Base-by-base conservation (phyloP, 1,140 invertebrate genomes). In the Atta cephalotes region DNA sequence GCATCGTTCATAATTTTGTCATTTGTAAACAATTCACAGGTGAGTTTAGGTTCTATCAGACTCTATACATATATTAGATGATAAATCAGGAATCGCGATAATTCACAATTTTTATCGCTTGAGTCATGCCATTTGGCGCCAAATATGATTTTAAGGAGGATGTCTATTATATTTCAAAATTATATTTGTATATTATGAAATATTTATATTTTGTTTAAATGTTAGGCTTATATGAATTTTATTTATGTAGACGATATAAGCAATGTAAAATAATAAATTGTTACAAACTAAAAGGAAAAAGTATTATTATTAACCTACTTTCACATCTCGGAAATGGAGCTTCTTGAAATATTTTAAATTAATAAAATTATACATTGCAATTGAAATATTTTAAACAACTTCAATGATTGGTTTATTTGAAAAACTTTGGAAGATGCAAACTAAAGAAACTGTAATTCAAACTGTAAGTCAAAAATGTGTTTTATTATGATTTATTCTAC, bases 401-500 rank as follows among this genome's bases (percentile, higher is more conserved):
- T 35, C 31, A 35, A 35, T 10, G 39, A 39, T 3, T 68, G 39
- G 0, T 49, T 25, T 25, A 51, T 39, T 39, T 39, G 6, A 39
- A 39, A 39, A 39, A 39, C 0, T 56, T 12, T 18, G 70, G 10
- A 49, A 53, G 12, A 28, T 60, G 70, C 18, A 9, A 60, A 58
- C 28, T 68, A 4, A 68, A 68, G 18, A 0, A 49, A 81, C 39
- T 39, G 21, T 18, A 12, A 31, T 14, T 53, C 65, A 49, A 21
- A 21, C 21, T 21, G 21, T 56, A 45, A 87, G 35, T 74, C 77
- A 62, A 85, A 62, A 85, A 79, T 81, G 35, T 58, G n/a, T 85
- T 90, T 90, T 90, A 90, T 90, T 90, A 39, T 62, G 78, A 87
- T 82, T 63, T 74, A 49, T 87, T 68, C 84, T 90, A 90, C 82